Evolutionary conservation across 2,797 vertebrate species (phyloP).

Genomic region (Darevskia mixta): DNA sequence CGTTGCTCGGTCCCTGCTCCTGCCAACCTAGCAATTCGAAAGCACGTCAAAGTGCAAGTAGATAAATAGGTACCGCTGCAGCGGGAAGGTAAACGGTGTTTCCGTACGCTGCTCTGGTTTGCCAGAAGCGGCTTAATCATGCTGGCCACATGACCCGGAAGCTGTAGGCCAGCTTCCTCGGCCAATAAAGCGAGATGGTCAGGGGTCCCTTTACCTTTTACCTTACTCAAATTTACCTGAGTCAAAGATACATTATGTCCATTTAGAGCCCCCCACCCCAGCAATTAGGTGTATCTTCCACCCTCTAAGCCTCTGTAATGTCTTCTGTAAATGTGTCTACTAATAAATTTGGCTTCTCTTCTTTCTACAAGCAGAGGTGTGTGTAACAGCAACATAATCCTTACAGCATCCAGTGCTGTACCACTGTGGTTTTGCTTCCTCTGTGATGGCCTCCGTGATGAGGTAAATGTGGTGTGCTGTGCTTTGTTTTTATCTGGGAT

Average conservation of each 20-base stretch:
- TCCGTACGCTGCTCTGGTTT: no score
- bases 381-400: neutral
- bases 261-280: neutral
- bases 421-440: neutral
- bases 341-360: conserved; percentile 9
- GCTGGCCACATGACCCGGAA: no score
- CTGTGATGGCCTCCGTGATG: neutral
- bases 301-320: neutral
- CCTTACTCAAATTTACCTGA: neutral
- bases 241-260: neutral
- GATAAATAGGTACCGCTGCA: no score
- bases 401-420: neutral
- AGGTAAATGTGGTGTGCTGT: neutral
- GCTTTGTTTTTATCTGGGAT: neutral
- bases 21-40: no score
- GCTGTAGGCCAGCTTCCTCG: no score
- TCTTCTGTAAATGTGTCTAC: neutral
- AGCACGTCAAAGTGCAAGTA: no score
- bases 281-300: neutral
- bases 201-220: no score
- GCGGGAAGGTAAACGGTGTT: no score
- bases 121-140: no score
- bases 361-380: neutral
- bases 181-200: no score
- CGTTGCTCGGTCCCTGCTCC: no score